Conservation (phyloP, 2,888 invertebrate species). For the Cantharis rufa region DNA sequence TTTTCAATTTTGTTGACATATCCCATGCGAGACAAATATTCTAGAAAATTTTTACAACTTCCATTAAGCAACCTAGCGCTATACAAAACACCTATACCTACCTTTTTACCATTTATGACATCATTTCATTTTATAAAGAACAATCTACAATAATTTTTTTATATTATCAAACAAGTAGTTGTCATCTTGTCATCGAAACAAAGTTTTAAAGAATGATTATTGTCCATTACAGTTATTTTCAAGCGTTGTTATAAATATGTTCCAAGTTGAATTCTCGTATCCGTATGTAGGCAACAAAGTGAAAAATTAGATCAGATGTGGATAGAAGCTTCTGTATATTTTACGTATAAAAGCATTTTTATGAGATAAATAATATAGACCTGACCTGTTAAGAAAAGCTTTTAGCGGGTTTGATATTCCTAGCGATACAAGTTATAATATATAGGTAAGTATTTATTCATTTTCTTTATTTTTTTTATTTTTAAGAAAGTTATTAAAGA, state of each 20-base stretch:
- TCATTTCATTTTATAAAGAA: neutral
- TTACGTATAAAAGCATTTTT: conserved; percentile 46
- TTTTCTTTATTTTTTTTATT: neutral
- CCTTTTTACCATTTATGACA: neutral
- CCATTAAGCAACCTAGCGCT: neutral
- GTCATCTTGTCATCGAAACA: neutral
- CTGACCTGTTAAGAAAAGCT: conserved; percentile 47
- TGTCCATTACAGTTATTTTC: neutral
- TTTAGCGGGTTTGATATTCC: conserved; percentile 34
- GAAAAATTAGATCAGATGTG: conserved; percentile 44
- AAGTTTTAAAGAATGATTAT: neutral
- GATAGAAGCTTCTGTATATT: conserved; percentile 44
- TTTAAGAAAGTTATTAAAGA: neutral
- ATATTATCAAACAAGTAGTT: neutral
- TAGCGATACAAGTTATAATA: neutral
- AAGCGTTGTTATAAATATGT: neutral
- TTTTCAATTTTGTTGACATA: conserved; percentile 26
- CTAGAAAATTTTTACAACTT: conserved; percentile 5
- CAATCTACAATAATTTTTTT: neutral
- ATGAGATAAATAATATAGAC: conserved; percentile 47
- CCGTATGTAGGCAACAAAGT: conserved; percentile 36
- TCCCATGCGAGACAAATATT: conserved; percentile 15
- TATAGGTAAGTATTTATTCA: neutral
- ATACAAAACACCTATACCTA: neutral
- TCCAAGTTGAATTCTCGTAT: conserved; percentile 5